Conservation (phyloP, 2,888 invertebrate species). For the Euproctis similis region DNA sequence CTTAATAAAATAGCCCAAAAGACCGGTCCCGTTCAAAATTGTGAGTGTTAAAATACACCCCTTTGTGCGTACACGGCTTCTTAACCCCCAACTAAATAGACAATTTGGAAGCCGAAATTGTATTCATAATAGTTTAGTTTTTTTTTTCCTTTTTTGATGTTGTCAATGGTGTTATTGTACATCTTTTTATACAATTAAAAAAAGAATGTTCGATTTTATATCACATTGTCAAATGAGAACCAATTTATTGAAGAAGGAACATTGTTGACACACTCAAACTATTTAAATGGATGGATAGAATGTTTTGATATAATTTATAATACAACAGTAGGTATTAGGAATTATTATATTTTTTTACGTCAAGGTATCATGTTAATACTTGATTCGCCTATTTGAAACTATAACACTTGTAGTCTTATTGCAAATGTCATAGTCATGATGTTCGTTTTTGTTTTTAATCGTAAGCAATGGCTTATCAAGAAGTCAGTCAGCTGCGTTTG, state of each 20-base stretch:
- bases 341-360: too few species aligned
- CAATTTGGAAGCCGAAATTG: conserved; percentile 63
- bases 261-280: conserved; percentile 13
- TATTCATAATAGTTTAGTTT: conserved; percentile 57
- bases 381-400: too few species aligned
- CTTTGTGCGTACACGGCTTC: conserved; percentile 63
- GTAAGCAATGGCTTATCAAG: too few species aligned
- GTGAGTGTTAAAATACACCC: conserved; percentile 69
- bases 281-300: conserved; percentile 7
- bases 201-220: conserved; percentile 28
- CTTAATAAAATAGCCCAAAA: conserved; percentile 47
- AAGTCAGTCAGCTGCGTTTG: too few species aligned
- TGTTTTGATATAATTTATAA: conserved; percentile 5
- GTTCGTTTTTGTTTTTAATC: too few species aligned
- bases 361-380: too few species aligned
- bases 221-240: conserved; percentile 20
- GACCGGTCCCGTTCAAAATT: conserved; percentile 53
- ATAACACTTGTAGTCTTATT: too few species aligned
- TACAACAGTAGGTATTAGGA: conserved; percentile 2
- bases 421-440: too few species aligned
- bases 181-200: conserved; percentile 26
- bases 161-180: conserved; percentile 41
- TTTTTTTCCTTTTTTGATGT: too few species aligned
- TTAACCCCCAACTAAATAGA: conserved; percentile 64
- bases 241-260: conserved; percentile 15